Percentiles rank a stretch among this genome's conserved stretches.
phyloP scores from a whole-genome alignment of 2,888 invertebrate species.

The Laspeyria flexula region DNA sequence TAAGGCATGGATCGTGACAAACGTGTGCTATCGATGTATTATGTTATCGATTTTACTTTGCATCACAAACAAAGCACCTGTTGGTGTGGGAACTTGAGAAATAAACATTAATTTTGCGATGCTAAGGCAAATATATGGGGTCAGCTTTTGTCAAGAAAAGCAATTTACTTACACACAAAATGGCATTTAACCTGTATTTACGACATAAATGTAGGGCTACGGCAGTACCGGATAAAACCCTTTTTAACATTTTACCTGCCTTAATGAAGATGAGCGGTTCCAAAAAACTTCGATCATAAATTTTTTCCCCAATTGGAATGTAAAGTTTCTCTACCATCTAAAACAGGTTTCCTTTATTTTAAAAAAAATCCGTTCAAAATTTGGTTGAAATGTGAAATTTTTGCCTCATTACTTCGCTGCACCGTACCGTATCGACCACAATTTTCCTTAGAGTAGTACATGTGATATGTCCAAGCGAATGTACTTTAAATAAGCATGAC shows the following conservation, averaged over 20 bases:
- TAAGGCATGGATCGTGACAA: constrained; percentile 40
- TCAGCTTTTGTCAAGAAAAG: not conserved
- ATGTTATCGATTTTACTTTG: constrained; percentile 42
- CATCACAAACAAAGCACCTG: constrained; percentile 59
- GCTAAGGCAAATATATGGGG: not conserved
- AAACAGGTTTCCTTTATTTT: constrained; percentile 13
- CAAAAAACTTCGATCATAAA: constrained; percentile 3
- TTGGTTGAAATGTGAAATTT: constrained; percentile 25
- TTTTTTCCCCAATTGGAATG: constrained; percentile 12
- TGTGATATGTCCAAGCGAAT: constrained; percentile 30
- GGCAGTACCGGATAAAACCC: constrained; percentile 1
- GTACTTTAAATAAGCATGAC: constrained; percentile 48
- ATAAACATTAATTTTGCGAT: not conserved
- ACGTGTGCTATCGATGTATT: constrained; percentile 51
- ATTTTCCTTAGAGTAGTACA: constrained; percentile 42
- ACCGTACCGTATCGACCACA: constrained; percentile 24
- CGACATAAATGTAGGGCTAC: constrained; percentile 1
- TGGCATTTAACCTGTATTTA: constrained; percentile 1
- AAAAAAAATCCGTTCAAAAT: constrained; percentile 36
- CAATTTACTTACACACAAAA: constrained; percentile 2
- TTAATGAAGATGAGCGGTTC: constrained; percentile 19
- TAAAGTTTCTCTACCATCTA: constrained; percentile 19
- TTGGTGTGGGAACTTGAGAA: constrained; percentile 37
- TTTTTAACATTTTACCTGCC: constrained; percentile 2
- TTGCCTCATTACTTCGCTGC: constrained; percentile 31